These are phyloP conservation scores for Apodemus agrarius DNA, from an alignment of 2,797 vertebrate genomes.

Conservation along the genomic window DNA sequence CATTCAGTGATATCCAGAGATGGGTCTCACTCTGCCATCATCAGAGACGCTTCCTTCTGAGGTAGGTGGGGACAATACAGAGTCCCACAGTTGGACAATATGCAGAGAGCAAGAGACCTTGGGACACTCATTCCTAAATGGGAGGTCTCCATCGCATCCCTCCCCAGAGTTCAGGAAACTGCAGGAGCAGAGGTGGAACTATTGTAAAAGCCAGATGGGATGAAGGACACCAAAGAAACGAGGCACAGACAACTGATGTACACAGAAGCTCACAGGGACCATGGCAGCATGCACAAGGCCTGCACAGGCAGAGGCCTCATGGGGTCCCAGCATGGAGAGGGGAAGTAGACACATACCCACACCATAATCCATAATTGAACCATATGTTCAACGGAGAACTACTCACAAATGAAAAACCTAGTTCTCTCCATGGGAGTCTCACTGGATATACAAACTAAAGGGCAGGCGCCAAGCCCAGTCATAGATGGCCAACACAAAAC, in stretches of 20 bases:
- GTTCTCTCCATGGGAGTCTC: neutral
- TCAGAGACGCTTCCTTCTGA: no score
- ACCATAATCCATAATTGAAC: neutral
- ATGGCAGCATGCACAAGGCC: neutral
- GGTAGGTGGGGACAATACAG: no score
- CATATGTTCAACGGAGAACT: neutral
- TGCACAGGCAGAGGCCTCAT: neutral
- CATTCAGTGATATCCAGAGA: no score
- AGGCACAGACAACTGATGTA: neutral
- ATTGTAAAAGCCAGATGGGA: neutral
- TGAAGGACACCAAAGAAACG: neutral
- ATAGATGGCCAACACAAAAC: neutral
- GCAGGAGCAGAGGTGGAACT: neutral
- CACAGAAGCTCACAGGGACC: neutral
- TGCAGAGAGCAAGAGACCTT: neutral
- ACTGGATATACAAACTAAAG: neutral
- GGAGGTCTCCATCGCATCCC: neutral
- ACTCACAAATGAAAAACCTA: neutral
- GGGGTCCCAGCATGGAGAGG: neutral
- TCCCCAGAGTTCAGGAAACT: neutral
- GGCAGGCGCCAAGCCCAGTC: neutral
- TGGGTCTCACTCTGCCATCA: no score
- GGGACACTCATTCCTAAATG: neutral
- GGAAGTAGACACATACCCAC: neutral
- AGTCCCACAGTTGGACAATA: neutral